Conservation (phyloP, 1,140 invertebrate genomes). For the Globodera rostochiensis region DNA sequence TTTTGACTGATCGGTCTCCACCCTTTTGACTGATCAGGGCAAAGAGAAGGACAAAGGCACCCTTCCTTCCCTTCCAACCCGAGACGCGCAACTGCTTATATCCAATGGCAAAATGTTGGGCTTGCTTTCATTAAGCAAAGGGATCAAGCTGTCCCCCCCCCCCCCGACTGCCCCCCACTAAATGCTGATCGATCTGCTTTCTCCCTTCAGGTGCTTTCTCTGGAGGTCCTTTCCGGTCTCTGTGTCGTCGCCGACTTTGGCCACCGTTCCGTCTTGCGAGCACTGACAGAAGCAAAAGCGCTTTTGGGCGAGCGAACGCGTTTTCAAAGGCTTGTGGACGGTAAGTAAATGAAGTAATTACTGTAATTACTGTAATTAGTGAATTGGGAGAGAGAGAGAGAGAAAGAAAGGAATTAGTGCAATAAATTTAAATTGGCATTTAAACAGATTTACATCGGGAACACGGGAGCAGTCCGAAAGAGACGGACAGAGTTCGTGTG, state of each 20-base stretch:
- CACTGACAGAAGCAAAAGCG: slow-evolving; percentile 55
- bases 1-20: too few relatives aligned
- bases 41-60: too few relatives aligned
- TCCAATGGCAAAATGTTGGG: too few relatives aligned
- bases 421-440: slow-evolving; percentile 72
- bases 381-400: slow-evolving; percentile 92
- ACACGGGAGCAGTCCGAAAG: slow-evolving; percentile 43
- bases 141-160: background rate
- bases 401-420: slow-evolving; percentile 90
- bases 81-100: too few relatives aligned
- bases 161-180: background rate
- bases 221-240: slow-evolving; percentile 63
- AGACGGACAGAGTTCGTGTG: slow-evolving; percentile 72
- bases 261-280: slow-evolving; percentile 55
- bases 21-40: too few relatives aligned
- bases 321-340: slow-evolving; percentile 83
- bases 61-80: too few relatives aligned
- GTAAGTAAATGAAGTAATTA: slow-evolving; percentile 86
- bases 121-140: too few relatives aligned
- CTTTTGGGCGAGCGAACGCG: slow-evolving; percentile 60
- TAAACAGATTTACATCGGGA: slow-evolving; percentile 39
- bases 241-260: slow-evolving; percentile 59
- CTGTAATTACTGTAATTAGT: slow-evolving; percentile 60
- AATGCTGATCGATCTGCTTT: background rate
- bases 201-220: slow-evolving; percentile 55